Conservation (phyloP, 2,888 invertebrate genomes). For the Geotrupes spiniger region DNA sequence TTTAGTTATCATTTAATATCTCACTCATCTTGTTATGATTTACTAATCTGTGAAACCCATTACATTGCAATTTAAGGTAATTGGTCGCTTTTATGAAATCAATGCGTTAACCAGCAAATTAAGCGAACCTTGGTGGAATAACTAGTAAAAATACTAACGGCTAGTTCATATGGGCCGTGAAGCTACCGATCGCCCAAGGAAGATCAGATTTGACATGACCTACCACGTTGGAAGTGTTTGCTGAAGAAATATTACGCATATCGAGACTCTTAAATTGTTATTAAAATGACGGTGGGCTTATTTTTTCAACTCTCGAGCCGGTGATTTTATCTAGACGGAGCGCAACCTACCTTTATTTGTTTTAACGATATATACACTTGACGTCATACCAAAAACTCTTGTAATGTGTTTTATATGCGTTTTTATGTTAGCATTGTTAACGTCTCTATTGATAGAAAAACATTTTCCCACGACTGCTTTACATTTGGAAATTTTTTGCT, state of each 20-base stretch:
- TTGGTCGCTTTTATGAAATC: too few relatives aligned
- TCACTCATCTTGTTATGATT: too few relatives aligned
- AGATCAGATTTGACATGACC: slow-evolving; percentile 17
- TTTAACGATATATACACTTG: neutral
- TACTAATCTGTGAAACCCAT: too few relatives aligned
- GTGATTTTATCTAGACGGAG: slow-evolving; percentile 2
- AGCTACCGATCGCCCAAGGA: slow-evolving; percentile 14
- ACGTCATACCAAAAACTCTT: neutral
- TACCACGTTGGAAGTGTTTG: slow-evolving; percentile 14
- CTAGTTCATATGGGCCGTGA: slow-evolving; percentile 9
- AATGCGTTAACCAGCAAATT: neutral
- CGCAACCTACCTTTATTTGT: slow-evolving; percentile 2
- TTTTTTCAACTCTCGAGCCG: neutral
- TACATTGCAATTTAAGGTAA: neutral
- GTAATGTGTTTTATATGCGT: too few relatives aligned
- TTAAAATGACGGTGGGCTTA: slow-evolving; percentile 4
- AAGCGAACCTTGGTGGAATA: slow-evolving; percentile 7
- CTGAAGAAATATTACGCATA: slow-evolving; percentile 8
- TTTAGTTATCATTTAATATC: too few relatives aligned
- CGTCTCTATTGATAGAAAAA: too few relatives aligned
- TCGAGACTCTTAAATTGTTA: slow-evolving; percentile 7
- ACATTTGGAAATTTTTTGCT: too few relatives aligned
- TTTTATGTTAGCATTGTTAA: too few relatives aligned
- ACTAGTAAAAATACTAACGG: neutral
- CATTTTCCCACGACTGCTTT: too few relatives aligned